Base-by-base conservation (phyloP, 1,140 invertebrate species). In the Aphelenchoides fujianensis region DNA sequence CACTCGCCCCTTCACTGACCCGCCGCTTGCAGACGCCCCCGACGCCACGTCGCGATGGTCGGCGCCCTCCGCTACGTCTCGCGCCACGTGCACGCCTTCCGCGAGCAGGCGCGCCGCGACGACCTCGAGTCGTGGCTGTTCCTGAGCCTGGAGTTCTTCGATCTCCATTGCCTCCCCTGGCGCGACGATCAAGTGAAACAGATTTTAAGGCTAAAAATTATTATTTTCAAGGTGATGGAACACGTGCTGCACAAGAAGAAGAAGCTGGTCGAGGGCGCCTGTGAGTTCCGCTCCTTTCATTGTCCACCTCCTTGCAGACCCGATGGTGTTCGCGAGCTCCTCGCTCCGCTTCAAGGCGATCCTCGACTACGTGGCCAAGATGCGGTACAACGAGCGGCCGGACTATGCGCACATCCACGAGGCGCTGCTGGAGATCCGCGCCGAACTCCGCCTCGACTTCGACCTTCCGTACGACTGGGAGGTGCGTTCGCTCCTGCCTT, bases 401-500 rank as follows among this genome's bases (percentile, higher is more conserved):
- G 55, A 59, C 55, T 59, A 59, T 59, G 12, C 41, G 5, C 55
- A 59, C 55, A 59, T 59, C 5, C 5, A 59, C 12, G 5, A 59
- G 34, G 5, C 5, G 12, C 55, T 59, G 28, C 5, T 30, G 7
- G 55, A 59, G 5, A 59, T 59, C 34, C 55, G 55, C 34, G 19
- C 19, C 34, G 55, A 59, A 19, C 5, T 16, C 5, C 12, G 19
- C 23, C 7, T 59, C 5, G 23, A 59, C 55, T 59, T 59, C 19
- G 55, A 59, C 23, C 19, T 59, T 5, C 55, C 55, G 5, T 59
- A 59, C 55, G 55, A 59, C 34, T 59, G 55, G 55, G 55, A 59
- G 55, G 41, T 48, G 12, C 12, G 41, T 48, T 12, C 12, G 12
- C 23, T 48, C 41, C 12, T n/a, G n/a, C n/a, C n/a, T n/a, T n/a